These are phyloP conservation scores for Augiades crinisus DNA, from an alignment of 2,888 invertebrate genomes.

Conservation along the genomic window DNA sequence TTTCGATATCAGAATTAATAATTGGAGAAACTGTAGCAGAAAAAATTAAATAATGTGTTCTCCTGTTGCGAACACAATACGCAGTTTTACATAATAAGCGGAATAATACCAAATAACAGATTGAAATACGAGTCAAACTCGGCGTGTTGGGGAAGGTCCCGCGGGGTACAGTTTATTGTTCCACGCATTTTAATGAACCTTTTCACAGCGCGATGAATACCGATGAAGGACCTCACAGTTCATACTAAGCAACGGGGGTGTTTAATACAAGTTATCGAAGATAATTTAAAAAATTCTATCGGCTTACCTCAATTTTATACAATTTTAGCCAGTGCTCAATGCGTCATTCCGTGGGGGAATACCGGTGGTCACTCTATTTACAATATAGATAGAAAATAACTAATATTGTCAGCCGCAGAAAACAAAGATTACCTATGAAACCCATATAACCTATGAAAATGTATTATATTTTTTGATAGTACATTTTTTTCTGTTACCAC, in stretches of 20 bases:
- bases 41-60: conserved; percentile 9
- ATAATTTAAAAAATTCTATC: no score
- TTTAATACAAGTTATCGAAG: conserved; percentile 23
- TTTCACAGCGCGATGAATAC: conserved; percentile 61
- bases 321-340: no score
- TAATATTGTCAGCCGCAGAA: no score
- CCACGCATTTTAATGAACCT: conserved; percentile 75
- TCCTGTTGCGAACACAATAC: conserved; percentile 11
- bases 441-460: no score
- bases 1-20: conserved; percentile 16
- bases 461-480: no score
- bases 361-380: no score
- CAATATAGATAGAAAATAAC: no score
- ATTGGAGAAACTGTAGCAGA: conserved; percentile 13
- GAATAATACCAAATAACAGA: conserved; percentile 63
- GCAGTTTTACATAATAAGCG: conserved; percentile 47
- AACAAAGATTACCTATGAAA: no score
- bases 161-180: conserved; percentile 66
- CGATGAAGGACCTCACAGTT: conserved; percentile 46
- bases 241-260: conserved; percentile 11
- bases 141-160: conserved; percentile 61
- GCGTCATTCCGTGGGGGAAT: no score
- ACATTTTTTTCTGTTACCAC: no score
- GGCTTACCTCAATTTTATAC: no score
- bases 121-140: conserved; percentile 69